These are phyloP conservation scores for Rhorus exstirpatorius DNA, from an alignment of 2,888 invertebrate species.

Conservation along the genomic window DNA sequence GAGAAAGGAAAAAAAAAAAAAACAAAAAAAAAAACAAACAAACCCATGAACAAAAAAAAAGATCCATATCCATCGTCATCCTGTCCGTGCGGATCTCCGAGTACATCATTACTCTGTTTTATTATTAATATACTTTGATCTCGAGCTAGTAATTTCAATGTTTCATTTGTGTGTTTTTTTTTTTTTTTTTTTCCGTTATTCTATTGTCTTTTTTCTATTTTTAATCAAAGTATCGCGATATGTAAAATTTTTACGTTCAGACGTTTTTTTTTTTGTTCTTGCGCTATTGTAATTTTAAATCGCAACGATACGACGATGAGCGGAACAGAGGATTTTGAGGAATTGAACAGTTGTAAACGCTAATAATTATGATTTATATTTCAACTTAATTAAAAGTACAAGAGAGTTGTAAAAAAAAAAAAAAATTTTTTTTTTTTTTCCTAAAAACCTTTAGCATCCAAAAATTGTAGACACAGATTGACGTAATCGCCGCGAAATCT, in stretches of 20 bases:
- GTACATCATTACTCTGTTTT: slow-evolving; percentile 19
- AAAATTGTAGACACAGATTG: slow-evolving; percentile 90
- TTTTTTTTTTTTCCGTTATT: slow-evolving; percentile 40
- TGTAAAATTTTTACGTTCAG: slow-evolving; percentile 44
- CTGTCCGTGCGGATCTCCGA: slow-evolving; percentile 39
- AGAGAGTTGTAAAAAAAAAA: no score
- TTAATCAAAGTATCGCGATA: slow-evolving; percentile 45
- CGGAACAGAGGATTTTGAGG: not conserved
- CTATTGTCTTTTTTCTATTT: slow-evolving; percentile 47
- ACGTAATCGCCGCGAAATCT: slow-evolving; percentile 92
- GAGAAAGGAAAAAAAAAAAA: slow-evolving; percentile 69
- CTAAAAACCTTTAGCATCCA: slow-evolving; percentile 92
- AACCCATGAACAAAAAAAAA: no score
- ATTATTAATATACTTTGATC: slow-evolving; percentile 30
- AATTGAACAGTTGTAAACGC: slow-evolving; percentile 17
- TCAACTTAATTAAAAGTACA: slow-evolving; percentile 32
- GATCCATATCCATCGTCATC: slow-evolving; percentile 60
- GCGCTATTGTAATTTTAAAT: slow-evolving; percentile 6
- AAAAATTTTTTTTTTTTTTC: slow-evolving; percentile 31
- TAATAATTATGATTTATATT: slow-evolving; percentile 67
- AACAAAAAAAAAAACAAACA: slow-evolving; percentile 19
- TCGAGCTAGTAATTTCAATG: slow-evolving; percentile 27
- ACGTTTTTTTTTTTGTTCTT: slow-evolving; percentile 27
- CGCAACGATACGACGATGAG: not conserved
- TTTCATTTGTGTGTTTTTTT: slow-evolving; percentile 28